Percentiles rank a stretch among this genome's conserved stretches.
Evolutionary conservation across 2,888 invertebrate genomes (phyloP).

Genomic region (Protodeltote pygarga): DNA sequence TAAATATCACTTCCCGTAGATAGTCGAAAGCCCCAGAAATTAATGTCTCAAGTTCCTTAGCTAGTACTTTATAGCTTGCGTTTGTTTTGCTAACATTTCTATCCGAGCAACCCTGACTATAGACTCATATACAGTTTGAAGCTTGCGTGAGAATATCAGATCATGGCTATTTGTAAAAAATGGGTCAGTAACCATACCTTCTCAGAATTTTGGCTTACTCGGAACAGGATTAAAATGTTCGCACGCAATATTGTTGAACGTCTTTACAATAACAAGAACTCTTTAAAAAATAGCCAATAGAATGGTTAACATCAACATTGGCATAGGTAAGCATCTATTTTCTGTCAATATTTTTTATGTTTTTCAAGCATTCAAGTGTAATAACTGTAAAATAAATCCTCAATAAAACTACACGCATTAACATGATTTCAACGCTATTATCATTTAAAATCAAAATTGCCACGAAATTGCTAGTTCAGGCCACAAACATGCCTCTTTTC

Average conservation of each 20-base stretch:
- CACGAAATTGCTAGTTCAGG: slow-evolving; percentile 14
- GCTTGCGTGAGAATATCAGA: slow-evolving; percentile 32
- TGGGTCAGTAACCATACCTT: slow-evolving; percentile 1
- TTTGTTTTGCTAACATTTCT: too few species aligned
- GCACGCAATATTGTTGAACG: too few species aligned
- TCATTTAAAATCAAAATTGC: slow-evolving; percentile 17
- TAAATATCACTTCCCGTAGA: too few species aligned
- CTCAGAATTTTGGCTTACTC: slow-evolving; percentile 17
- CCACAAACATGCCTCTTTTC: slow-evolving; percentile 17
- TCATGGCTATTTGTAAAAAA: not conserved
- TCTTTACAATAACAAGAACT: not conserved
- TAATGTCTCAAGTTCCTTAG: too few species aligned
- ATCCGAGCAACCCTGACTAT: too few species aligned
- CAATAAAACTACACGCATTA: slow-evolving; percentile 3
- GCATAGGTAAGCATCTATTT: too few species aligned
- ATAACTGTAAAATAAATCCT: not conserved
- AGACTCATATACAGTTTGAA: slow-evolving; percentile 1
- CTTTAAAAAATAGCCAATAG: too few species aligned
- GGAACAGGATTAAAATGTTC: slow-evolving; percentile 8
- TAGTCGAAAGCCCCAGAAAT: too few species aligned
- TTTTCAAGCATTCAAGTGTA: too few species aligned
- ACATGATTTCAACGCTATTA: slow-evolving; percentile 21
- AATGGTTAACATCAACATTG: too few species aligned
- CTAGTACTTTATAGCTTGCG: too few species aligned
- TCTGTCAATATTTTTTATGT: too few species aligned